phyloP scores from a whole-genome alignment of 1,140 invertebrate genomes.

The Carposina sasakii region DNA sequence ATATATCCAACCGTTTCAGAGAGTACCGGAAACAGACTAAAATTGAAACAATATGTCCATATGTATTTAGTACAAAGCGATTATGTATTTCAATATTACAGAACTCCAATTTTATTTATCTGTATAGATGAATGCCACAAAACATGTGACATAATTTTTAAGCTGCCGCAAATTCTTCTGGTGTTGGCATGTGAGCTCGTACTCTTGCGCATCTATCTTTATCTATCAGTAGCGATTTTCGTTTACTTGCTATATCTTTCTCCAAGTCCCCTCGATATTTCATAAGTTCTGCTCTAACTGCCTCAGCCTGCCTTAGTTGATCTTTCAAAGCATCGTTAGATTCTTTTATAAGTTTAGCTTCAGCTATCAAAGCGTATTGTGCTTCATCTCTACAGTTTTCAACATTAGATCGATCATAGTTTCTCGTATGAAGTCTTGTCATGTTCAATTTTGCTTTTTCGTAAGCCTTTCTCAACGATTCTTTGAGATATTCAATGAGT shows the following conservation, averaged over 20 bases:
- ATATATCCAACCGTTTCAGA: too few relatives aligned
- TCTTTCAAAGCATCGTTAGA: conserved; percentile 44
- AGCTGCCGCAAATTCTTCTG: conserved; percentile 75
- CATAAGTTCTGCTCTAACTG: conserved; percentile 74
- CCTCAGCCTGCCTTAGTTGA: conserved; percentile 76
- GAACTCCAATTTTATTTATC: too few relatives aligned
- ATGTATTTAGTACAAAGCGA: too few relatives aligned
- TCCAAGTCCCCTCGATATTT: conserved; percentile 77
- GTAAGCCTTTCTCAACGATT: conserved; percentile 76
- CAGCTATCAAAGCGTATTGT: conserved; percentile 74
- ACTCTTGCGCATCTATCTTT: conserved; percentile 76
- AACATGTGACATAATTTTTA: conserved; percentile 12
- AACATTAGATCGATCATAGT: conserved; percentile 75
- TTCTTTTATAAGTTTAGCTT: conserved; percentile 53
- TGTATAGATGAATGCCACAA: not conserved
- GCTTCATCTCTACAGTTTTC: conserved; percentile 82
- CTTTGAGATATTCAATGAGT: conserved; percentile 75
- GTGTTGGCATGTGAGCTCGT: conserved; percentile 79
- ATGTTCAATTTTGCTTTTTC: conserved; percentile 81
- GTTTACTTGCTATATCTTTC: conserved; percentile 81
- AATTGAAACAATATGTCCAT: too few relatives aligned
- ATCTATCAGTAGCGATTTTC: conserved; percentile 81
- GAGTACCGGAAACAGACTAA: too few relatives aligned
- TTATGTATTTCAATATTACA: too few relatives aligned
- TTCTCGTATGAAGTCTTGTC: conserved; percentile 79